Evolutionary conservation across 2,113 vertebrate species (phyloP).

Genomic region (Hystrix brachyura): DNA sequence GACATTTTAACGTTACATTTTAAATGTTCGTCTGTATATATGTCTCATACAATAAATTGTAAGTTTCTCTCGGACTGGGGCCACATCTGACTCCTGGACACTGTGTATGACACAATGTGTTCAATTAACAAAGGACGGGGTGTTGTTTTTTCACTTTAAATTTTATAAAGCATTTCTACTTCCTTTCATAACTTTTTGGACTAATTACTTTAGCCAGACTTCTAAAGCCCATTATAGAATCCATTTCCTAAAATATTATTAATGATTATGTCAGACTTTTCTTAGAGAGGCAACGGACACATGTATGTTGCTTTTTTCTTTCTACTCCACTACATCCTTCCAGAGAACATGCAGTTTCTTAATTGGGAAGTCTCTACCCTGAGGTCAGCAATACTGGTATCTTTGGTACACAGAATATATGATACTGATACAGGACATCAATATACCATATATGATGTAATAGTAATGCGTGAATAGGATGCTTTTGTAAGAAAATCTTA

Average conservation of each 20-base stretch:
- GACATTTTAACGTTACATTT: not conserved
- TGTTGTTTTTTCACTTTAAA: constrained; percentile 1
- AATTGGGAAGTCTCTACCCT: not conserved
- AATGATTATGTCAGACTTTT: not conserved
- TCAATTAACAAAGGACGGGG: not conserved
- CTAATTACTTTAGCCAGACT: not conserved
- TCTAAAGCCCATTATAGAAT: not conserved
- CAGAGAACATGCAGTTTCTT: not conserved
- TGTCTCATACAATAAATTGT: not conserved
- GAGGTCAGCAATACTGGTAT: not conserved
- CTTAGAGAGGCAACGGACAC: not conserved
- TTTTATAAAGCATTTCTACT: not conserved
- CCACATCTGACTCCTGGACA: not conserved
- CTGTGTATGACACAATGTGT: not conserved
- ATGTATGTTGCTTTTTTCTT: not conserved
- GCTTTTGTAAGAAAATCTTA: constrained; percentile 31
- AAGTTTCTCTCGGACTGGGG: not conserved
- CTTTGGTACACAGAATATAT: not conserved
- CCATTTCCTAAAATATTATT: not conserved
- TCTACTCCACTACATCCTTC: not conserved
- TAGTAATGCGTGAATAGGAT: not conserved
- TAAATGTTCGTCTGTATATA: not conserved
- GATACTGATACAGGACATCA: not conserved
- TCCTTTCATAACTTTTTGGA: not conserved
- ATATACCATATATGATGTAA: not conserved